phyloP scores from a whole-genome alignment of 2,113 vertebrate species.

The Leuciscus idus region DNA sequence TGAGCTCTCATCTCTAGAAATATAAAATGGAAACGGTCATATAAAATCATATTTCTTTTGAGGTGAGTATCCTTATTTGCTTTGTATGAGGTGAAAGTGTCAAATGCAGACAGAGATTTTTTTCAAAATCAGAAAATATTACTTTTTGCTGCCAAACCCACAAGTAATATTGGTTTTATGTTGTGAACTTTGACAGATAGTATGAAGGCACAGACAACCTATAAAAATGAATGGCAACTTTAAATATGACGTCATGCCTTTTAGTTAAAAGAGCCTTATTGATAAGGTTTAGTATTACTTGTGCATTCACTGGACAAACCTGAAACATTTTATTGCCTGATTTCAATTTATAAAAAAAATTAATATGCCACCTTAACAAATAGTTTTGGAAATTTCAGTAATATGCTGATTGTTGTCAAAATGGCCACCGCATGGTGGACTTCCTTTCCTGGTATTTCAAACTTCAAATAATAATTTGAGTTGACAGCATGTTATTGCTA shows the following conservation, averaged over 20 bases:
- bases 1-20: slow-evolving; percentile 68
- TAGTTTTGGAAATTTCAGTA: neutral
- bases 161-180: neutral
- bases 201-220: neutral
- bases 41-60: slow-evolving; percentile 69
- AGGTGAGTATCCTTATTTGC: slow-evolving; percentile 57
- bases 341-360: neutral
- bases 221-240: neutral
- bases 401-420: neutral
- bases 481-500: neutral
- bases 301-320: neutral
- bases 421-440: neutral
- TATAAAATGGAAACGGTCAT: slow-evolving; percentile 74
- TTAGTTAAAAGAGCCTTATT: too few relatives aligned
- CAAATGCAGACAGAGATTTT: slow-evolving; percentile 38
- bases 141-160: slow-evolving; percentile 7
- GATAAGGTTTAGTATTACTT: neutral
- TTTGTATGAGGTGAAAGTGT: slow-evolving; percentile 55
- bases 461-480: neutral
- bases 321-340: neutral
- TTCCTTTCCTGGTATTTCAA: neutral
- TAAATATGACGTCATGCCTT: too few relatives aligned
- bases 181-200: neutral
- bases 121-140: slow-evolving; percentile 14
- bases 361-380: neutral